Base-by-base conservation (phyloP, 2,113 vertebrate genomes). In the Felis chaus region DNA sequence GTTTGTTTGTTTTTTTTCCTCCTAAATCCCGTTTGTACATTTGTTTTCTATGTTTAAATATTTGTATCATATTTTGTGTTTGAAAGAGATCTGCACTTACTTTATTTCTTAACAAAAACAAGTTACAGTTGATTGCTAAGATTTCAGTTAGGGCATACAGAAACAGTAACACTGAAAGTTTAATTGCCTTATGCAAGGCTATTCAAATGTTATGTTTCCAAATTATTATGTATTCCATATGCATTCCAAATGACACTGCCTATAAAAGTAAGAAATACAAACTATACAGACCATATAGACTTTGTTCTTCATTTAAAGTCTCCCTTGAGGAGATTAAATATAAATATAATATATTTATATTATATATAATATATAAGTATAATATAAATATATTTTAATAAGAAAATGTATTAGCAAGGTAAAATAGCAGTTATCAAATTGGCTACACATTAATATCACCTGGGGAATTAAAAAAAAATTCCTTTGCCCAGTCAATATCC, bases 181-280 rank as follows among this genome's bases (percentile, higher is more conserved):
- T 73, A 89, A 91, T 50, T 89, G 50, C 19, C 14, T 68, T 83
- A 29, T 48, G 2, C 76, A 76, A 94, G 18, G 27, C 65, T 23
- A 89, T 92, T 55, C 7, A 93, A 21, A 92, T 53, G 92, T 94
- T 94, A 74, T 80, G 11, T 65, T 97, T 90, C 27, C 19, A 83
- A 66, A 19, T 87, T 80, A 89, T 39, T 61, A 61, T 23, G 21
- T 55, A 16, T 55, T 18, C 53, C 53, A 18, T 55, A 55, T 55
- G 15, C 8, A 61, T 61, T 61, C 57, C 57, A 61, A 61, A 23
- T 96, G 25, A 45, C 2, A 89, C 57, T 66, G 21, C 9, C 36
- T 73, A 50, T 83, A 91, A 95, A 94, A 89, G 74, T 86, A 71
- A 36, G 21, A 96, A 89, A 85, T 94, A 39, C 1, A 96, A 89